Percentiles rank a stretch among this genome's conserved stretches.
Conservation (phyloP, 2,797 vertebrate genomes). For the Gila robusta region DNA sequence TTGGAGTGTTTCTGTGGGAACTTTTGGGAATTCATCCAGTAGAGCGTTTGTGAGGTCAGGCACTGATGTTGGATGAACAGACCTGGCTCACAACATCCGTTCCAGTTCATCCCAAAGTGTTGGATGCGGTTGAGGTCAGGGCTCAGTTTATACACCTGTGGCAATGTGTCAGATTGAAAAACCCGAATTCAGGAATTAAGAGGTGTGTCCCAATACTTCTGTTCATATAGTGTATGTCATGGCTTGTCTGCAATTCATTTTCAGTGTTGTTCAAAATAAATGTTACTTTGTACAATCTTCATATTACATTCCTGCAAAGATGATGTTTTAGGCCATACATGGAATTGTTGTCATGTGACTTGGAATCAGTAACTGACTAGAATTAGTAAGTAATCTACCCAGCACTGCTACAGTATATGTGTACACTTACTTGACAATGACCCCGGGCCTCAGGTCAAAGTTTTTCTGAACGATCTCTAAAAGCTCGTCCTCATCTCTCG, state of each 20-base stretch:
- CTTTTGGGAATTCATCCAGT: background rate
- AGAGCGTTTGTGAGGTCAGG: background rate
- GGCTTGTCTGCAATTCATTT: background rate
- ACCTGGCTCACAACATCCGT: too few relatives aligned
- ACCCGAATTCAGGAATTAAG: background rate
- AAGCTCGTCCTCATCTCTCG: conserved; percentile 77
- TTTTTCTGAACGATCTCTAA: conserved; percentile 79
- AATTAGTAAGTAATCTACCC: background rate
- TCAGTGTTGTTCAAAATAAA: background rate
- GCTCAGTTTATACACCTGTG: background rate
- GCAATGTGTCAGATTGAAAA: background rate
- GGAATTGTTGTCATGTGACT: too few relatives aligned
- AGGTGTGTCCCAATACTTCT: background rate
- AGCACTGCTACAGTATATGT: background rate
- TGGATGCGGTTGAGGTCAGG: background rate
- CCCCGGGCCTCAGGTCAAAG: conserved; percentile 82
- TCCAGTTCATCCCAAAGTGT: background rate
- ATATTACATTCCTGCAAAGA: background rate
- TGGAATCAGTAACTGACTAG: background rate
- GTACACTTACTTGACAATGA: conserved; percentile 75
- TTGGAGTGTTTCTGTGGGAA: background rate
- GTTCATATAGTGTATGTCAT: background rate
- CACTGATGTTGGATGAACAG: background rate
- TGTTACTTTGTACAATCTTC: background rate
- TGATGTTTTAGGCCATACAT: background rate